These are phyloP conservation scores for Girardia tigrina DNA, from an alignment of 2,888 invertebrate species.

Conservation along the genomic window DNA sequence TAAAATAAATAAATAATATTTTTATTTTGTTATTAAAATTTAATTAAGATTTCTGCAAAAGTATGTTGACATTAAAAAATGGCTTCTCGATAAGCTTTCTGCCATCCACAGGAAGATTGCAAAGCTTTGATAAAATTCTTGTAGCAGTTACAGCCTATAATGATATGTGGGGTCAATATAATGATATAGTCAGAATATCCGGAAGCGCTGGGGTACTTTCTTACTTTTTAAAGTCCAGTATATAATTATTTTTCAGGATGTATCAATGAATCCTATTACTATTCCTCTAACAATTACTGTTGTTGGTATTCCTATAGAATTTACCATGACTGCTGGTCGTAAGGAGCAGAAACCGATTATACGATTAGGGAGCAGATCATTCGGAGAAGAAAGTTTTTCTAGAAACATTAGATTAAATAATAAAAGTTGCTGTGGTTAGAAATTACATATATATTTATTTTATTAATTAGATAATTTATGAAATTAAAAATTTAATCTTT, in stretches of 20 bases:
- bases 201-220: background rate
- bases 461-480: no score
- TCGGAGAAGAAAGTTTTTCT: conserved; percentile 41
- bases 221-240: background rate
- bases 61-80: conserved; percentile 41
- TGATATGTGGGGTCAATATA: conserved; percentile 48
- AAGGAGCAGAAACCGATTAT: conserved; percentile 38
- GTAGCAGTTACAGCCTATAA: conserved; percentile 43
- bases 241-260: background rate
- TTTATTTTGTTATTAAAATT: background rate
- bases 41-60: conserved; percentile 40
- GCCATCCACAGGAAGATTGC: conserved; percentile 41
- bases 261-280: background rate
- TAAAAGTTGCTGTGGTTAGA: conserved; percentile 44
- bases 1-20: background rate
- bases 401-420: conserved; percentile 46
- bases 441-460: no score
- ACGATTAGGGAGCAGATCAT: conserved; percentile 46
- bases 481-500: no score
- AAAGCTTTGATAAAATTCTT: conserved; percentile 41
- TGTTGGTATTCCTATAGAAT: conserved; percentile 45
- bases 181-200: conserved; percentile 40
- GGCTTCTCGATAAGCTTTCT: conserved; percentile 43
- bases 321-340: conserved; percentile 46
- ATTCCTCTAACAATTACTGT: conserved; percentile 43